Evolutionary conservation across 2,113 vertebrate genomes (phyloP), one percentile per base, ranked within the genome.

Genomic region (Pao palembangensis): DNA sequence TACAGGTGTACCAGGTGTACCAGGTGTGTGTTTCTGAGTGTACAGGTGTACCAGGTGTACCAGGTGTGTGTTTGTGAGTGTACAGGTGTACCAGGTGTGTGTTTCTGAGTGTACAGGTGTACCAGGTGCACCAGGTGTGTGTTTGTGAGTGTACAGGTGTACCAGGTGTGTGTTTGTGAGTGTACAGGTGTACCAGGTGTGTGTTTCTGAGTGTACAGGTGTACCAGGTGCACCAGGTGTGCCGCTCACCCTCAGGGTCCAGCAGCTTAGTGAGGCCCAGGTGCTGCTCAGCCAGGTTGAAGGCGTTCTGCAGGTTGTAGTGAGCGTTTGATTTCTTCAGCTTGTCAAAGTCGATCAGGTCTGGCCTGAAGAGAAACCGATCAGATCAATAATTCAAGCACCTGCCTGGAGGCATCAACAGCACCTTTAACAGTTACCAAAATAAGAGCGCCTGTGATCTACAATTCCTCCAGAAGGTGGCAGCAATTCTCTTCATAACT

Each of bases 251-350:
- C 83, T 98, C 96, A 0, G 96, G 90, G 81, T 98, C 96, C 82
- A 99, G 84, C 8, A 95, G 92, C 84, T 95, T 96, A 62, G 93
- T 95, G 81, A 95, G 92, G 67, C 94, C 94, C 49, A 96, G 93
- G 82, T 96, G 93, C n/a, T 95, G 93, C 76, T 96, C 94, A 14
- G 94, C 89, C 78, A 98, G 88, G 89, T 99, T 99, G 88, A 99
- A 99, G 69, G 96, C 96, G 61, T 99, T 99, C 90, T 99, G 96
- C 69, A 99, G 93, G 86, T 99, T 99, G 93, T 99, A 92, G 90
- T 99, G 96, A 71, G 92, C 96, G 55, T 99, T 99, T 67, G 96
- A 99, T 82, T 99, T 99, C 93, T 99, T 99, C 82, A 99, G 91
- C 78, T 98, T 98, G 79, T 99, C 96, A 78, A 98, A 99, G 89